Evolutionary conservation across 2,888 invertebrate species (phyloP).

Genomic region (Nudaria mundana): DNA sequence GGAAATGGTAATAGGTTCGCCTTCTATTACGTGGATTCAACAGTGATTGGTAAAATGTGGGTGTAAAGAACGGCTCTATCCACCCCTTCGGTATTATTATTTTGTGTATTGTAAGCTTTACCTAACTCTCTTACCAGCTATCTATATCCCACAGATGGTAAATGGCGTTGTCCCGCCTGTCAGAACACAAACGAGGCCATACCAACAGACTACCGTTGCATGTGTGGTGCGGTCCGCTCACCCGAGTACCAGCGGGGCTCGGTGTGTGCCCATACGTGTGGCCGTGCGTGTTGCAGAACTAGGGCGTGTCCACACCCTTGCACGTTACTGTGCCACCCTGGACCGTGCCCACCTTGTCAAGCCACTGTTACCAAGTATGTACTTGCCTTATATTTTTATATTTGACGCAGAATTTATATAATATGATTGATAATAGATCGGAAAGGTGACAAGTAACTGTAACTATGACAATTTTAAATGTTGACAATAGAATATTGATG

Average conservation of each 20-base stretch:
- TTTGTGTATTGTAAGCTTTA: no score
- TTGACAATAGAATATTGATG: no score
- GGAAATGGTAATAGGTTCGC: no score
- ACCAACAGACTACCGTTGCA: constrained; percentile 93
- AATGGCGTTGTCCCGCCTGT: constrained; percentile 98
- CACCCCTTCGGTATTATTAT: no score
- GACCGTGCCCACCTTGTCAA: constrained; percentile 95
- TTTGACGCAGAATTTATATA: no score
- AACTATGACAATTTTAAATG: no score
- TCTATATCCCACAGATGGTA: constrained; percentile 74
- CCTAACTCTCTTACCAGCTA: background rate
- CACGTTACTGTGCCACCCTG: constrained; percentile 94
- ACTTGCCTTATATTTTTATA: no score
- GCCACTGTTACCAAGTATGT: constrained; percentile 84
- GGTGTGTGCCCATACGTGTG: constrained; percentile 94
- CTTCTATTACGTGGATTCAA: no score
- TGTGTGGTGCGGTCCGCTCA: constrained; percentile 90
- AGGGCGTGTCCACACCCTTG: constrained; percentile 85
- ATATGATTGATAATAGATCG: no score
- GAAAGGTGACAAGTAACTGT: no score
- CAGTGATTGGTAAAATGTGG: no score
- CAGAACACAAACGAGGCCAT: constrained; percentile 88
- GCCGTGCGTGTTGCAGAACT: constrained; percentile 88
- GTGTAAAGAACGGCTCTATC: no score
- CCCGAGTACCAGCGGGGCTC: constrained; percentile 86